Evolutionary conservation across 2,797 vertebrate genomes (phyloP), one percentile per base, ranked within the genome.

Genomic region (Oreortyx pictus): DNA sequence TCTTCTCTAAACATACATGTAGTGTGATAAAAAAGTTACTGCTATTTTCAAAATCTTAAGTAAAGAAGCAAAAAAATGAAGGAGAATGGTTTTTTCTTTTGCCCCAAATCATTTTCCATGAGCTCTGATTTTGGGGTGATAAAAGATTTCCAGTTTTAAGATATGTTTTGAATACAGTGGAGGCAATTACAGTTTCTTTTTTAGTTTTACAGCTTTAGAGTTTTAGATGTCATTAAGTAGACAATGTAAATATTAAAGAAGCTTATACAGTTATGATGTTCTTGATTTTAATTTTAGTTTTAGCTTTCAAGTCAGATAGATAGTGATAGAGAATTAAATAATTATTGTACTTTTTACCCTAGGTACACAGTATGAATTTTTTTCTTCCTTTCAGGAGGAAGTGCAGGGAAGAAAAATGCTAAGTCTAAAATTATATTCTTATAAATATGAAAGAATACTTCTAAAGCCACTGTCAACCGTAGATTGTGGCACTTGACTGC

Each of bases 401-500:
- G 14, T 44, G 56, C 9, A 49, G 25, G 16, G 50, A 57, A 25
- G 37, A 80, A 68, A 64, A 62, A 41, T 66, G 37, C 16, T 37
- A 71, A 71, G 39, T 76, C 37, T 41, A 82, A 75, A 59, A 64
- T 44, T 31, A 41, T 35, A 4, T 75, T 78, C 39, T 90, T 76
- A 73, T 67, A 82, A n/a, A 57, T 88, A 25, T 86, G 61, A 73
- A 82, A 70, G 47, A 89, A 39, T 46, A 65, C 65, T 84, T 94
- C 88, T 88, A 94, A 93, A 80, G 87, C 0, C 3, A 78, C 31
- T 46, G 72, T 77, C 88, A 93, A 39, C 66, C 24, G 17, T 14
- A 72, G 68, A 77, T 74, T 39, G 23, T 93, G 76, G 44, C 77
- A 57, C 89, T 93, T 94, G 73, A 85, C 72, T 92, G 20, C 84